phyloP scores from a whole-genome alignment of 2,888 invertebrate genomes.

The Linhomoeus sp. region DNA sequence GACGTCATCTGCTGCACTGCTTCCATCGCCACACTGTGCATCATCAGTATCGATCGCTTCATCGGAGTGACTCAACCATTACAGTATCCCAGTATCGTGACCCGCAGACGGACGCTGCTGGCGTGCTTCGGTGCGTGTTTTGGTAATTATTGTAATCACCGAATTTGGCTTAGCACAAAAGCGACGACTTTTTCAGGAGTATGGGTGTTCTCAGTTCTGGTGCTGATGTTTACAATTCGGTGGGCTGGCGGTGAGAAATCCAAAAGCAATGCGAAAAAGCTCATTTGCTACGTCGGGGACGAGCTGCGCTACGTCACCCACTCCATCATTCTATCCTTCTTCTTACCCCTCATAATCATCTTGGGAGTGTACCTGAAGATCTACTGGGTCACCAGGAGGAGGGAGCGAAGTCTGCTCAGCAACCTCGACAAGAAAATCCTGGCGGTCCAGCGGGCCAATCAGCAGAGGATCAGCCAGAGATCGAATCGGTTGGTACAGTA shows the following conservation, averaged over 20 bases:
- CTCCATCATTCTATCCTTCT: constrained; percentile 7
- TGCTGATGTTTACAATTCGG: constrained; percentile 4
- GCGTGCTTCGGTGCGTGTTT: neutral
- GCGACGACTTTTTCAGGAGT: neutral
- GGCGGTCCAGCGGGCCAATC: neutral
- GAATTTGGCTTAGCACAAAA: neutral
- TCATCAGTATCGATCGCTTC: constrained; percentile 5
- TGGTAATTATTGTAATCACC: too few relatives aligned
- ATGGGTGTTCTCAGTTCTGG: constrained; percentile 3
- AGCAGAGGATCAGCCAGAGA: too few relatives aligned
- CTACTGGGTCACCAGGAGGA: constrained; percentile 1
- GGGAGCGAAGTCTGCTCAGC: neutral
- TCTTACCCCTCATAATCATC: constrained; percentile 6
- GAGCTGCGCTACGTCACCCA: constrained; percentile 5
- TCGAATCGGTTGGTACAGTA: too few relatives aligned
- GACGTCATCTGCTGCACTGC: constrained; percentile 7
- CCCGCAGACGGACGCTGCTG: neutral
- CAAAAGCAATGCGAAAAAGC: neutral
- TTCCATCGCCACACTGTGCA: constrained; percentile 5
- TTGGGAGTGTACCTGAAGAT: constrained; percentile 5
- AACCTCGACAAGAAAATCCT: neutral
- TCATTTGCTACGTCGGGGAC: constrained; percentile 4
- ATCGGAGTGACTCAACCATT: constrained; percentile 6
- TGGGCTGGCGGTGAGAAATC: neutral
- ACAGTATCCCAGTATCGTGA: constrained; percentile 4